Percentiles rank a stretch among this genome's conserved stretches.
Evolutionary conservation across 2,888 invertebrate species (phyloP).

Genomic region (Xanthorhoe designata): DNA sequence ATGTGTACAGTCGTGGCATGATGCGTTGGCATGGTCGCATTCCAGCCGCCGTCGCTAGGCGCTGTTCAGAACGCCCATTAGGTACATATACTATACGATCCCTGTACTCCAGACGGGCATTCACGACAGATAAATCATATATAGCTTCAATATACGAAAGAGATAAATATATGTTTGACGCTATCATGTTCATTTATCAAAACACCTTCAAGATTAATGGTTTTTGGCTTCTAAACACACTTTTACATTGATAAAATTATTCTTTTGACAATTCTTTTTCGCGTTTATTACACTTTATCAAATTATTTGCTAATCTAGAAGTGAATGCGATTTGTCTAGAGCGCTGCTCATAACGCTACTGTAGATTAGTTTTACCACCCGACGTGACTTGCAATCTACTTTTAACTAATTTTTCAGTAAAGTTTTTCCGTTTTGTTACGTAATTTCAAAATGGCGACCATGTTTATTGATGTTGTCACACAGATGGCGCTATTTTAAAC

Average conservation of each 20-base stretch:
- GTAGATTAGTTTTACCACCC: slow-evolving; percentile 46
- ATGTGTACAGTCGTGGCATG: slow-evolving; percentile 76
- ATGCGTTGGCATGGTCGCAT: slow-evolving; percentile 80
- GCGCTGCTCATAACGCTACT: slow-evolving; percentile 31
- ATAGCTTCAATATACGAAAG: background rate
- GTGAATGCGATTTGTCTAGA: slow-evolving; percentile 28
- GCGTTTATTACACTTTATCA: background rate
- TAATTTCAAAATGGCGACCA: slow-evolving; percentile 8
- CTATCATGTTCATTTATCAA: background rate
- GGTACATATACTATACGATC: slow-evolving; percentile 29
- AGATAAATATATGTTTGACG: background rate
- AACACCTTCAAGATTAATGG: background rate
- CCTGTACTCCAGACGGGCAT: slow-evolving; percentile 14
- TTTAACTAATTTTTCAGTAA: background rate
- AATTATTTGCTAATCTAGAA: slow-evolving; percentile 8
- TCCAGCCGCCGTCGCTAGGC: slow-evolving; percentile 60
- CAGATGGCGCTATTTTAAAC: slow-evolving; percentile 23
- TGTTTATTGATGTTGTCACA: background rate
- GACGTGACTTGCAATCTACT: slow-evolving; percentile 29
- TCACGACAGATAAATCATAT: slow-evolving; percentile 4
- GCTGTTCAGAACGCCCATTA: slow-evolving; percentile 65
- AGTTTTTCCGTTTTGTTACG: background rate
- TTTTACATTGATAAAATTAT: background rate
- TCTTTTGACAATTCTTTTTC: background rate
- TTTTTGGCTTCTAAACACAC: background rate